Base-by-base conservation (phyloP, 92 coral and sea anemone species). In the Porites evermanni region DNA sequence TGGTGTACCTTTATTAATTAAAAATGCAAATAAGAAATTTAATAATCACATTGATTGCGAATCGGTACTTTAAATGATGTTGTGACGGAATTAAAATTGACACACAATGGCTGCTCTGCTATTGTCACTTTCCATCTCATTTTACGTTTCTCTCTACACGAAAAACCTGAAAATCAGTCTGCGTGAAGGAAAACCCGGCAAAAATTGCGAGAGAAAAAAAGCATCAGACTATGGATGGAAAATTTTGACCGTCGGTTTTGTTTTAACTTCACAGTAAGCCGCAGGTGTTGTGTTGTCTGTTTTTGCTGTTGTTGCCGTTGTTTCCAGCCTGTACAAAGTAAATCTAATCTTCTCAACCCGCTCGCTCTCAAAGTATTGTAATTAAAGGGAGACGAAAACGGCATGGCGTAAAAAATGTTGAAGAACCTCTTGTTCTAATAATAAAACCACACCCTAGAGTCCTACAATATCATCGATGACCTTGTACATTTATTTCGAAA, bases 21-120 rank as follows among this genome's bases (percentile, higher is more conserved):
- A 79, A 79, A 67, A 79, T 79, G 74, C 84, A 66, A 79, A 79
- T 79, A 50, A 14, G n/a, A 13, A 13, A 79, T 66, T 67, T 79
- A 44, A 47, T 38, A 51, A 21, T 44, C 12, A 64, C 18, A 63
- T 24, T 6, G 24, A 65, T 19, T 6, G 71, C 20, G 23, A 58
- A 14, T 51, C 74, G 20, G 29, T 23, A 63, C 14, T 70, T 66
- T 79, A 50, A 79, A 79, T 20, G 80, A 16, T n/a, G 83, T 50
- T 79, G 47, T 20, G 73, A 50, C 74, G 64, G 83, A 66, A 21
- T 19, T 50, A 13, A 50, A 14, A 38, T 78, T 18, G n/a, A 17
- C 13, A 26, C 47, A n/a, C 56, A 78, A 78, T 61, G n/a, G 44
- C 9, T 78, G 7, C 80, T 2, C 10, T 26, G 23, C 17, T 2